These are phyloP conservation scores for Tethya wilhelma DNA, from an alignment of 37 sponge, comb jelly and placozoan genomes.

Conservation along the genomic window DNA sequence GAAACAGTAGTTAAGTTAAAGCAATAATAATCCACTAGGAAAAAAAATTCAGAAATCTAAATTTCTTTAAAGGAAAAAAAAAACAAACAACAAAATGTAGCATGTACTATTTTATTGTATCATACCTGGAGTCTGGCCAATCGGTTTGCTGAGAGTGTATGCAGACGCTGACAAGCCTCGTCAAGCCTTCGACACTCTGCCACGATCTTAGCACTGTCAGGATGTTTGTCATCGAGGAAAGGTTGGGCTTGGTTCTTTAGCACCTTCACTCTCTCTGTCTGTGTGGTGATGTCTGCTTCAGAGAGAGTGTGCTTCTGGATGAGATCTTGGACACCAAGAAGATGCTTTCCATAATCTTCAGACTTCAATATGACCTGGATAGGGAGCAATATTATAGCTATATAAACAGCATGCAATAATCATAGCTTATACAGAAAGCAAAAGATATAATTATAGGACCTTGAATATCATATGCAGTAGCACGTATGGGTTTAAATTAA, in stretches of 20 bases:
- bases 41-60: neutral
- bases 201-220: constrained; percentile 69
- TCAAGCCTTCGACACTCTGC: constrained; percentile 60
- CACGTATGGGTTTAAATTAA: neutral
- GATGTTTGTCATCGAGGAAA: constrained; percentile 63
- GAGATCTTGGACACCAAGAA: constrained; percentile 90
- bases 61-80: neutral
- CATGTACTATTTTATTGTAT: no score
- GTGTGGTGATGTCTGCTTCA: constrained; percentile 82
- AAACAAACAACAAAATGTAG: no score
- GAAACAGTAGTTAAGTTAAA: neutral
- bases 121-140: constrained; percentile 36
- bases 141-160: constrained; percentile 28
- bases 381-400: neutral
- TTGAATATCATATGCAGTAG: neutral
- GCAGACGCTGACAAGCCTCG: constrained; percentile 39
- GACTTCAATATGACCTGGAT: constrained; percentile 72
- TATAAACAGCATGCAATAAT: neutral
- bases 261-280: constrained; percentile 65
- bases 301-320: constrained; percentile 88
- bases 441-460: neutral
- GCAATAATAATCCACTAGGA: neutral
- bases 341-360: constrained; percentile 94
- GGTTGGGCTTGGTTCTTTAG: constrained; percentile 59
- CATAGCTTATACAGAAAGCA: neutral